Evolutionary conservation across 2,113 vertebrate species (phyloP).

Genomic region (Crypturellus undulatus): DNA sequence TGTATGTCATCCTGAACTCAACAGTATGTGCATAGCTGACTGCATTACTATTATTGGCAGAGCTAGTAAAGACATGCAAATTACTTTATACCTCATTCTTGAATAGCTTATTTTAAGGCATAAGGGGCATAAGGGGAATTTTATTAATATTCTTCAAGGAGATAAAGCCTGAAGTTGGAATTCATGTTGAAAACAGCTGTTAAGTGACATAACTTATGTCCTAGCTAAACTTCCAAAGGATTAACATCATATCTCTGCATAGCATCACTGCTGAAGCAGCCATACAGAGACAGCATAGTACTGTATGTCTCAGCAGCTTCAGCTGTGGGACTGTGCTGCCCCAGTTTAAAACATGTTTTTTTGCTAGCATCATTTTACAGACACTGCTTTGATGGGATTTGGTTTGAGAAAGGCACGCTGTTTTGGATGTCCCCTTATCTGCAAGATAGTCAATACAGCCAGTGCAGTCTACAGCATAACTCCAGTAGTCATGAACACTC

Average conservation of each 20-base stretch:
- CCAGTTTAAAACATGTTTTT: background rate
- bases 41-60: background rate
- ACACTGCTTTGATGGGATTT: background rate
- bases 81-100: background rate
- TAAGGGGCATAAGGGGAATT: background rate
- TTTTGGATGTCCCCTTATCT: background rate
- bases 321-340: background rate
- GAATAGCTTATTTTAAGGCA: background rate
- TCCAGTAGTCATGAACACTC: background rate
- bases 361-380: background rate
- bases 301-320: too few relatives aligned
- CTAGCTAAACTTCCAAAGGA: background rate
- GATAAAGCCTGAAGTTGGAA: background rate
- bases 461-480: background rate
- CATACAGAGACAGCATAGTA: rapidly evolving
- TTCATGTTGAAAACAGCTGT: background rate
- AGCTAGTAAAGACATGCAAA: background rate
- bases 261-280: background rate
- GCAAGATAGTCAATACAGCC: background rate
- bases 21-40: background rate
- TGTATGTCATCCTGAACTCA: background rate
- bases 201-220: background rate
- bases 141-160: too few relatives aligned
- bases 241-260: background rate
- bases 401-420: background rate